Conservation (phyloP, 2,888 invertebrate species). For the Temnothorax rugatulus region DNA sequence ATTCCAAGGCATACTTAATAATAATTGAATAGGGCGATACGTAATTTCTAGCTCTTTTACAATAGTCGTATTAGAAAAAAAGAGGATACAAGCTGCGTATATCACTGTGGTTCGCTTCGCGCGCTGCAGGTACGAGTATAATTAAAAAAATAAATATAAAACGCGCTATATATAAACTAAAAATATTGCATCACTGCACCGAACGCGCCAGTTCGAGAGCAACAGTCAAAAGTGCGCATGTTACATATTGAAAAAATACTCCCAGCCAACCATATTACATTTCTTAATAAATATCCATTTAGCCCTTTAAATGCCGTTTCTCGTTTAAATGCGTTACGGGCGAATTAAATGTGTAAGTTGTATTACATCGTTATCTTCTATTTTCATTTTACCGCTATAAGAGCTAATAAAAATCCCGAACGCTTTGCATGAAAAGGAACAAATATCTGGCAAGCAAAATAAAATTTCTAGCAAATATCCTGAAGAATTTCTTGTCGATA, state of each 20-base stretch:
- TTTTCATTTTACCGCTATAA: constrained; percentile 10
- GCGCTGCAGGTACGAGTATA: constrained; percentile 48
- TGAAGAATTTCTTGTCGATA: neutral
- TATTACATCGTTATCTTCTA: neutral
- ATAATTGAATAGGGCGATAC: constrained; percentile 6
- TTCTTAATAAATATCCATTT: constrained; percentile 6
- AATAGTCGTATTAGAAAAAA: constrained; percentile 38
- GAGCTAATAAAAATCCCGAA: constrained; percentile 2
- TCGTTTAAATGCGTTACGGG: neutral
- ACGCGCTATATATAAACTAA: constrained; percentile 24
- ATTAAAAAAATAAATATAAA: constrained; percentile 47
- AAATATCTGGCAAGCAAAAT: neutral
- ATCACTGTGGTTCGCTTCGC: constrained; percentile 35
- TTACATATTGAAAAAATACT: neutral
- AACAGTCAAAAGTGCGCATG: neutral
- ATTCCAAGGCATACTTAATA: constrained; percentile 13
- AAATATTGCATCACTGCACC: neutral
- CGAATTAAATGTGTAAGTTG: neutral
- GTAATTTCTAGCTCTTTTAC: constrained; percentile 15
- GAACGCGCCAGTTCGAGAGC: neutral
- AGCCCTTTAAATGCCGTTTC: neutral
- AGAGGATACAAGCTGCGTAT: constrained; percentile 45
- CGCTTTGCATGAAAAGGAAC: neutral
- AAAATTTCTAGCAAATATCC: constrained; percentile 5
- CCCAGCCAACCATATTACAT: neutral